A percentile compares a stretch with the other conserved stretches of the same genome.
These are phyloP conservation scores for Montifringilla adamsi DNA, from an alignment of 2,113 vertebrate species.

Conservation along the genomic window DNA sequence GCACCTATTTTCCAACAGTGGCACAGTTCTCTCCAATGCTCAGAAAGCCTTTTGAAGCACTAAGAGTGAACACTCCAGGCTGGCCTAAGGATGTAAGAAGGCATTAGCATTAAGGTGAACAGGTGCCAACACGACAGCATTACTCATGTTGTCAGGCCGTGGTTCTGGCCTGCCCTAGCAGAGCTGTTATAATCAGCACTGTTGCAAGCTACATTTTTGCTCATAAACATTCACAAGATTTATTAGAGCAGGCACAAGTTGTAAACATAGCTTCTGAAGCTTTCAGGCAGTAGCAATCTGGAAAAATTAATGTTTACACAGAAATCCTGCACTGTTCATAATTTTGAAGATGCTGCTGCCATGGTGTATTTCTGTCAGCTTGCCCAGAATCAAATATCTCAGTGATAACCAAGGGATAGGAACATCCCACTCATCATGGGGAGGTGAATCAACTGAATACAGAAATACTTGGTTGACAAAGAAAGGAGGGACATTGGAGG, in stretches of 20 bases:
- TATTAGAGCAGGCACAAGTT: background rate
- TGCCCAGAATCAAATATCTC: slow-evolving; percentile 64
- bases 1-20: slow-evolving; percentile 13
- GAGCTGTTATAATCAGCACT: background rate
- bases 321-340: slow-evolving; percentile 28
- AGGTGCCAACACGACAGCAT: background rate
- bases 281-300: slow-evolving; percentile 65
- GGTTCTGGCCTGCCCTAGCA: background rate
- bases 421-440: slow-evolving; percentile 32
- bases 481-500: background rate
- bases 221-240: slow-evolving; percentile 40
- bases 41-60: background rate
- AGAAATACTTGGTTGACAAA: slow-evolving; percentile 20
- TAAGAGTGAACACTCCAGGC: background rate
- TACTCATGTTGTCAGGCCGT: background rate
- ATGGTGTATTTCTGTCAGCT: slow-evolving; percentile 54
- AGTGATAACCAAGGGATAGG: slow-evolving; percentile 39
- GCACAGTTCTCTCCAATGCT: background rate
- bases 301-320: slow-evolving; percentile 71
- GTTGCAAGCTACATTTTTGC: background rate
- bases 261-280: slow-evolving; percentile 35
- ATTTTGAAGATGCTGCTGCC: slow-evolving; percentile 65
- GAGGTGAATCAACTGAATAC: slow-evolving; percentile 51
- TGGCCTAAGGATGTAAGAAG: background rate
- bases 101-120: background rate